Conservation (phyloP, 2,797 vertebrate genomes). For the Morus bassanus region DNA sequence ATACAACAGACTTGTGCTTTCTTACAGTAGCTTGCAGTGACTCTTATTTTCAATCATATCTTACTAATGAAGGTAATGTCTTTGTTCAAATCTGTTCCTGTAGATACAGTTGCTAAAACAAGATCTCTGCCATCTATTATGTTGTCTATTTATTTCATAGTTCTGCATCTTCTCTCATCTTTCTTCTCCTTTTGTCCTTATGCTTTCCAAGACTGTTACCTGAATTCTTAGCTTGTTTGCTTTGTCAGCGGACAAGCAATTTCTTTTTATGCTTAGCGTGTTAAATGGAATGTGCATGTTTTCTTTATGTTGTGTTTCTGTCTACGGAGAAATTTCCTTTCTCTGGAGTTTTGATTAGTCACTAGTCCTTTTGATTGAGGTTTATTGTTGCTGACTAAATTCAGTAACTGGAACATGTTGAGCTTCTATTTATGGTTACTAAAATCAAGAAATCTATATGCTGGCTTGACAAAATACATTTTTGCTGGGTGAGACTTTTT, state of each 20-base stretch:
- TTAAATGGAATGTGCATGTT: neutral
- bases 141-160: neutral
- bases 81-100: neutral
- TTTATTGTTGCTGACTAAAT: slow-evolving; percentile 1
- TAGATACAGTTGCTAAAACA: slow-evolving; percentile 47
- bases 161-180: neutral
- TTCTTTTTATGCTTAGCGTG: neutral
- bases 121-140: neutral
- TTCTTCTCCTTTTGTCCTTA: neutral
- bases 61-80: neutral
- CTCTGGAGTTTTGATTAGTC: neutral
- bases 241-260: neutral
- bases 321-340: neutral
- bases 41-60: neutral
- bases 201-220: neutral
- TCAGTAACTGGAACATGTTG: neutral
- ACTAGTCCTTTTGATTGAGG: neutral
- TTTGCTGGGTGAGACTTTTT: neutral
- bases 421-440: neutral
- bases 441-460: neutral
- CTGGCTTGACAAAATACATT: neutral
- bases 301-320: neutral
- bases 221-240: neutral
- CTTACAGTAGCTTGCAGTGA: neutral
- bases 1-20: neutral